phyloP scores from a whole-genome alignment of 2,888 invertebrate species.

The Lasioglossum lativentre region DNA sequence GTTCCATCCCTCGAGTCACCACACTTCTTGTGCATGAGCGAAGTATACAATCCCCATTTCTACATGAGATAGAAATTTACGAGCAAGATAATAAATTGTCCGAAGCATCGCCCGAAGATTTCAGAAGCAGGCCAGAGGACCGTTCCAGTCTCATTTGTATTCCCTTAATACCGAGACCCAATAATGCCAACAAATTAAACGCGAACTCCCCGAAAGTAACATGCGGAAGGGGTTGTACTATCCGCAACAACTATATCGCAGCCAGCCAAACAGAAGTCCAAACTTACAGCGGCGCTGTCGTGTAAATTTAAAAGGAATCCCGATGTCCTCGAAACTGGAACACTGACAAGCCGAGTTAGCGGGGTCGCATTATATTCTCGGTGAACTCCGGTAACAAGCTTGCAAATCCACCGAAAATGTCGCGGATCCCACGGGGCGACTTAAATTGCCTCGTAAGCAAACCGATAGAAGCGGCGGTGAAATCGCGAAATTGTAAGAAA shows the following conservation, averaged over 20 bases:
- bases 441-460: constrained; percentile 55
- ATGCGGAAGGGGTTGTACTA: background rate
- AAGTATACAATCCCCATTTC: background rate
- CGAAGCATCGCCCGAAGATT: background rate
- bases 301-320: constrained; percentile 45
- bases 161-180: background rate
- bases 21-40: too few relatives aligned
- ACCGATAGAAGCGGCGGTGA: constrained; percentile 26
- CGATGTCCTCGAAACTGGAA: constrained; percentile 31
- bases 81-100: background rate
- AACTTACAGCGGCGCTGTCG: constrained; percentile 28
- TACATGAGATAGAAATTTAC: background rate
- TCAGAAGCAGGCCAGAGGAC: background rate
- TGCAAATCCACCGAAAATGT: constrained; percentile 56
- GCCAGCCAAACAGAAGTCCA: background rate
- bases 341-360: constrained; percentile 43
- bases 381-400: constrained; percentile 47
- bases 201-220: constrained; percentile 19
- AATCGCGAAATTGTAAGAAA: constrained; percentile 42
- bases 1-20: too few relatives aligned
- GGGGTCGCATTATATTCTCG: constrained; percentile 20
- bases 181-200: constrained; percentile 28
- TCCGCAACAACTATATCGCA: constrained; percentile 19
- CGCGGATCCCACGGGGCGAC: constrained; percentile 42
- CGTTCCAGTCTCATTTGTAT: background rate